These are phyloP conservation scores for Parus major DNA, from an alignment of 2,113 vertebrate species.

Conservation along the genomic window DNA sequence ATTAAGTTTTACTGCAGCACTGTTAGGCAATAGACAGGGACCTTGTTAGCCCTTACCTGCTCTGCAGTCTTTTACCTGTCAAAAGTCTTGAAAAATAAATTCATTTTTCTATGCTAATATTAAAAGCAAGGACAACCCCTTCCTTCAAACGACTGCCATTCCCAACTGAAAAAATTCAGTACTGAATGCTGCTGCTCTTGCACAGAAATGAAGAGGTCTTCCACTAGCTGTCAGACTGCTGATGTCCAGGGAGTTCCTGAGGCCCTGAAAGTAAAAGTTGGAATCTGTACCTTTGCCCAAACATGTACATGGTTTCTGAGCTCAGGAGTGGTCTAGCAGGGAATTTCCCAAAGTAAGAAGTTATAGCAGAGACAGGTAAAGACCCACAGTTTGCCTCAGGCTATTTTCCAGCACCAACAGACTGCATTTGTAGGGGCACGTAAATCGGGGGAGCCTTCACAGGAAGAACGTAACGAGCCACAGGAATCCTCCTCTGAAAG, in stretches of 20 bases:
- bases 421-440: background rate
- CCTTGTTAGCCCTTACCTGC: background rate
- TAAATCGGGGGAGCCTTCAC: background rate
- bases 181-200: background rate
- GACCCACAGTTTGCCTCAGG: background rate
- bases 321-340: constrained; percentile 4
- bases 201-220: background rate
- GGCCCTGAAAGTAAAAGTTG: background rate
- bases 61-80: background rate
- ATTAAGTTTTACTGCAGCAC: background rate
- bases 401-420: background rate
- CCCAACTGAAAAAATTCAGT: background rate
- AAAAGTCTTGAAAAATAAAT: background rate
- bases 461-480: background rate
- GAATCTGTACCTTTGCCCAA: constrained; percentile 7
- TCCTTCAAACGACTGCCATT: background rate
- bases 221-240: background rate
- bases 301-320: background rate
- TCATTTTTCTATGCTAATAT: background rate
- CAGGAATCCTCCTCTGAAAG: background rate
- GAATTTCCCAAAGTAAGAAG: constrained; percentile 14
- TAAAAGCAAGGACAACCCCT: background rate
- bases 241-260: background rate
- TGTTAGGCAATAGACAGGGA: background rate
- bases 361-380: background rate